Evolutionary conservation across 30 jellyfish, hydroid and myxozoan genomes (phyloP).

Genomic region (Nemopilema nomurai): DNA sequence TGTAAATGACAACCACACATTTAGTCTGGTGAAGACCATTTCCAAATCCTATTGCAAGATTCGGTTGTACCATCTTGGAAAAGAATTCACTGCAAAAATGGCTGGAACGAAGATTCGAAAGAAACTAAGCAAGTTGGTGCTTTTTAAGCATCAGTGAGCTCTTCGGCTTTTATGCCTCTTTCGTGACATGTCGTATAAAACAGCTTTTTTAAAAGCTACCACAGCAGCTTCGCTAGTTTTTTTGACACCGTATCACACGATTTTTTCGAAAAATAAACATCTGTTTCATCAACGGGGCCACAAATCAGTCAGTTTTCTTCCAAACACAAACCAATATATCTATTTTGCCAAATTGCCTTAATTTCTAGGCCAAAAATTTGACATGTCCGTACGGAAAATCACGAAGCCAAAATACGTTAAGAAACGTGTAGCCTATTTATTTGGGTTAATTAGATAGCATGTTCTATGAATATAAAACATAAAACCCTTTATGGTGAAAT

Average conservation of each 20-base stretch:
- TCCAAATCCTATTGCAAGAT: constrained; percentile 55
- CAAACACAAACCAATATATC: not conserved
- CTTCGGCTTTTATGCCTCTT: not conserved
- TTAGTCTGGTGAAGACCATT: constrained; percentile 23
- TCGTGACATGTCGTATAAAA: not conserved
- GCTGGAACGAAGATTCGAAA: constrained; percentile 26
- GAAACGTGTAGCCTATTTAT: not conserved
- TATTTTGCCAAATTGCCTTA: too few relatives aligned
- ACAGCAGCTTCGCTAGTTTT: not conserved
- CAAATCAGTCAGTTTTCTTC: too few relatives aligned
- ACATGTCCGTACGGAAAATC: not conserved
- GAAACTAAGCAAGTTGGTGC: constrained; percentile 27
- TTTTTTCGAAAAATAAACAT: not conserved
- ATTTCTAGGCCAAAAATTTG: too few relatives aligned
- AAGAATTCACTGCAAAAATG: constrained; percentile 5
- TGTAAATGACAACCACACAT: constrained; percentile 32
- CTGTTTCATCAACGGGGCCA: not conserved
- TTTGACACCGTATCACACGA: not conserved
- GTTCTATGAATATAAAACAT: not conserved
- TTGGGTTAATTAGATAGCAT: not conserved
- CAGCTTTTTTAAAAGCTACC: constrained; percentile 32
- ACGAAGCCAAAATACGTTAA: not conserved
- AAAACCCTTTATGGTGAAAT: not conserved
- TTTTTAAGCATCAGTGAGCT: constrained; percentile 53
- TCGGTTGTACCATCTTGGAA: constrained; percentile 44